phyloP scores from a whole-genome alignment of 2,113 vertebrate genomes.

The Paracanthobrama guichenoti region DNA sequence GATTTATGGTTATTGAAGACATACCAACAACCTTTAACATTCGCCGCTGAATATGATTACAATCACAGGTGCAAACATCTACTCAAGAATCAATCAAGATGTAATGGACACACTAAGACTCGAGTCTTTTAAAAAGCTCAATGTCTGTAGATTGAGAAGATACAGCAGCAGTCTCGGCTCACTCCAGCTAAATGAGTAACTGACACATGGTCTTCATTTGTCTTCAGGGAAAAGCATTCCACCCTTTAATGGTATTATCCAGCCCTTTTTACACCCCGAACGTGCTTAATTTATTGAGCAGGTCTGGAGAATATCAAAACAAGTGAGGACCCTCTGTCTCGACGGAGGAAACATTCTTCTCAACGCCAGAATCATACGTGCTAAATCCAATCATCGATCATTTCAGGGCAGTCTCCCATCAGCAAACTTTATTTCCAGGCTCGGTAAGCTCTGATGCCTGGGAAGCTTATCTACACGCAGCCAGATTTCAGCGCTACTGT shows the following conservation, averaged over 20 bases:
- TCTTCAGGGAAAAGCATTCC: slow-evolving; percentile 56
- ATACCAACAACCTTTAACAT: background rate
- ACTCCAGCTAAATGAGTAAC: slow-evolving; percentile 58
- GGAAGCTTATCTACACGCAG: slow-evolving; percentile 24
- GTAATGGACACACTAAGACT: slow-evolving; percentile 47
- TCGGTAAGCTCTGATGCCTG: slow-evolving; percentile 9
- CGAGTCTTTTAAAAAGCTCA: slow-evolving; percentile 41
- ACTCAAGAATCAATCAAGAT: slow-evolving; percentile 31
- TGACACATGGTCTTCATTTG: slow-evolving; percentile 56
- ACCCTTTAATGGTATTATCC: slow-evolving; percentile 46
- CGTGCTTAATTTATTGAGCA: slow-evolving; percentile 40
- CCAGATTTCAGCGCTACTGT: slow-evolving; percentile 35
- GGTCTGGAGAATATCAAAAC: slow-evolving; percentile 41
- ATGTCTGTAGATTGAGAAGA: slow-evolving; percentile 46
- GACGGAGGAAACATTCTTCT: slow-evolving; percentile 28
- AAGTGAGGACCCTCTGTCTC: slow-evolving; percentile 26
- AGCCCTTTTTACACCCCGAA: slow-evolving; percentile 44
- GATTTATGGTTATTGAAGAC: background rate
- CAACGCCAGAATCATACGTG: slow-evolving; percentile 34
- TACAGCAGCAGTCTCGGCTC: slow-evolving; percentile 40
- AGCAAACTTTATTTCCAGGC: slow-evolving; percentile 41
- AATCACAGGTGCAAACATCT: slow-evolving; percentile 40
- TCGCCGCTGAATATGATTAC: slow-evolving; percentile 18
- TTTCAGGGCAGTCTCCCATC: slow-evolving; percentile 39
- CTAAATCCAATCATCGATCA: slow-evolving; percentile 33